phyloP scores from a whole-genome alignment of 2,113 vertebrate species.

The Oryzias celebensis region DNA sequence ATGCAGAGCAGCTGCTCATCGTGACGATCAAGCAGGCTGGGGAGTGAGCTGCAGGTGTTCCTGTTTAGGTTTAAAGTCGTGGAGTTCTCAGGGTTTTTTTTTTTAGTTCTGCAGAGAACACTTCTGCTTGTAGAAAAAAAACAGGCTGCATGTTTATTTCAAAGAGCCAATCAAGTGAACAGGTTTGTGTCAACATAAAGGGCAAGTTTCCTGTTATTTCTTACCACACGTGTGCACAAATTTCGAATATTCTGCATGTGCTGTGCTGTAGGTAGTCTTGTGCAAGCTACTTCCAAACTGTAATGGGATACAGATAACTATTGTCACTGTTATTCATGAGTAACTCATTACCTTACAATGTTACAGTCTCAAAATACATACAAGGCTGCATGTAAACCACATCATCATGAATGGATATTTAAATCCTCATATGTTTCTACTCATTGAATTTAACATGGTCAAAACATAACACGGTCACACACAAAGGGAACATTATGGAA shows the following conservation, averaged over 20 bases:
- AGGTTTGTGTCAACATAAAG: slow-evolving; percentile 74
- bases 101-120: slow-evolving; percentile 48
- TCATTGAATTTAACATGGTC: too few relatives aligned
- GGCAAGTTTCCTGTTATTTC: slow-evolving; percentile 77
- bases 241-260: slow-evolving; percentile 34
- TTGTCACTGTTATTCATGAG: too few relatives aligned
- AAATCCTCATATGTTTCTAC: too few relatives aligned
- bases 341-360: too few relatives aligned
- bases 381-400: too few relatives aligned
- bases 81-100: slow-evolving; percentile 14
- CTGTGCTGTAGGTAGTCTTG: neutral
- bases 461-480: too few relatives aligned
- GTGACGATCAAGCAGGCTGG: slow-evolving; percentile 23
- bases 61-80: slow-evolving; percentile 69
- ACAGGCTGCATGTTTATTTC: slow-evolving; percentile 72
- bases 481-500: too few relatives aligned
- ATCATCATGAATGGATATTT: too few relatives aligned
- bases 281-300: too few relatives aligned
- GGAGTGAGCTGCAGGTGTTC: slow-evolving; percentile 71
- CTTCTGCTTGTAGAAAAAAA: slow-evolving; percentile 43
- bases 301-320: too few relatives aligned
- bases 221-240: slow-evolving; percentile 52
- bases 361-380: too few relatives aligned
- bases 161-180: slow-evolving; percentile 52
- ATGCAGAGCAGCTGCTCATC: slow-evolving; percentile 46